Evolutionary conservation across 2,888 invertebrate species (phyloP).

Genomic region (Orchesellides sinensis): DNA sequence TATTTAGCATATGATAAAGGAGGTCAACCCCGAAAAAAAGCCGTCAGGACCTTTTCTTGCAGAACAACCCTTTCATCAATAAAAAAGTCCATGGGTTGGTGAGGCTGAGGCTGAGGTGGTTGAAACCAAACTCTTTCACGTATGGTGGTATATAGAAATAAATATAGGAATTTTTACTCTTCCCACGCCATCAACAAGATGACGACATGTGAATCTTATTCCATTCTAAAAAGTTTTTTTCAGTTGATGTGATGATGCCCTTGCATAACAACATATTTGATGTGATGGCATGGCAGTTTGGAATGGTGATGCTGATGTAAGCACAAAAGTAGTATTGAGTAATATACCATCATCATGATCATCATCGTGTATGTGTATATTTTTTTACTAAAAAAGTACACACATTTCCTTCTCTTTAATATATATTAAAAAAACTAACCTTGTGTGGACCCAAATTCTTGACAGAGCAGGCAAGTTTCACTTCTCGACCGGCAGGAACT

Average conservation of each 20-base stretch:
- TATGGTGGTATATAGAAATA: too few species aligned
- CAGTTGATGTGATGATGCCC: too few species aligned
- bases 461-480: conserved; percentile 92
- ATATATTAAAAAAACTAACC: conserved; percentile 80
- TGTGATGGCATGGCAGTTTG: background rate
- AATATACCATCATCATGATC: conserved; percentile 4
- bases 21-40: conserved; percentile 28
- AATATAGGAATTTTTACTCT: too few species aligned
- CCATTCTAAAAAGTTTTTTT: too few species aligned
- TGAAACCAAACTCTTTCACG: too few species aligned
- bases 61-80: conserved; percentile 24
- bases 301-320: conserved; percentile 37
- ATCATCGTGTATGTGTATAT: background rate
- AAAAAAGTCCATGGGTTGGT: too few species aligned
- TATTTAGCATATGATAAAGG: conserved; percentile 11
- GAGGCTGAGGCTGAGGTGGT: too few species aligned
- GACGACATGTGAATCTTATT: too few species aligned
- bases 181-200: too few species aligned
- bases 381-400: conserved; percentile 1
- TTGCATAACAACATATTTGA: conserved; percentile 27
- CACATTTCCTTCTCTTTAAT: background rate
- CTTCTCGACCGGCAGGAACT: conserved; percentile 91
- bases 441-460: conserved; percentile 94
- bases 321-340: conserved; percentile 33
- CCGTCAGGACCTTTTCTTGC: conserved; percentile 27